phyloP scores from a whole-genome alignment of 2,888 invertebrate species.

The Agrenia bidenticulata region DNA sequence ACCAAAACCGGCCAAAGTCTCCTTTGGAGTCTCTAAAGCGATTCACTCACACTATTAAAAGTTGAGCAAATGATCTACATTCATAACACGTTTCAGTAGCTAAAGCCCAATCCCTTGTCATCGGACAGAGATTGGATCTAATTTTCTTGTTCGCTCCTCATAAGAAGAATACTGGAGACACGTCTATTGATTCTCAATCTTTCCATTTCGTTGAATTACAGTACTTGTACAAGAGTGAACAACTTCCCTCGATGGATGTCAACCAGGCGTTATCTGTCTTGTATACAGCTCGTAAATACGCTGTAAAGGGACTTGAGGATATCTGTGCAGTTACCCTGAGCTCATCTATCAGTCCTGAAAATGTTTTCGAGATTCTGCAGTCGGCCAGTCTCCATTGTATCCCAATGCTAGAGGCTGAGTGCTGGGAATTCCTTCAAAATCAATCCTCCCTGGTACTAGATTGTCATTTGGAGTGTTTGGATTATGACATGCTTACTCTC shows the following conservation, averaged over 20 bases:
- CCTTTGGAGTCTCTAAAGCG: no score
- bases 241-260: conserved; percentile 28
- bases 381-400: conserved; percentile 43
- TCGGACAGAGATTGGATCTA: not conserved
- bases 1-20: no score
- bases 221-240: conserved; percentile 41
- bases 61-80: not conserved
- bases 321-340: conserved; percentile 41
- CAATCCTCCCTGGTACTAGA: conserved; percentile 38
- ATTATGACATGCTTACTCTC: conserved; percentile 31
- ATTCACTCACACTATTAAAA: not conserved
- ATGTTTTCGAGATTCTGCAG: conserved; percentile 47
- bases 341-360: conserved; percentile 38
- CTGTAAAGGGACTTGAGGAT: conserved; percentile 44
- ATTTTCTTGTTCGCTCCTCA: not conserved
- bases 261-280: conserved; percentile 34
- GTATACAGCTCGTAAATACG: conserved; percentile 46
- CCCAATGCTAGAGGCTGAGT: conserved; percentile 30
- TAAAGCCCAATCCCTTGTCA: conserved; percentile 4
- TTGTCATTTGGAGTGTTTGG: conserved; percentile 33
- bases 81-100: conserved; percentile 12
- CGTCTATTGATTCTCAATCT: no score
- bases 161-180: not conserved
- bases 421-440: conserved; percentile 46
- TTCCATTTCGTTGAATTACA: conserved; percentile 5